Conservation (phyloP, 1,140 invertebrate genomes). For the Meteorus sp. region DNA sequence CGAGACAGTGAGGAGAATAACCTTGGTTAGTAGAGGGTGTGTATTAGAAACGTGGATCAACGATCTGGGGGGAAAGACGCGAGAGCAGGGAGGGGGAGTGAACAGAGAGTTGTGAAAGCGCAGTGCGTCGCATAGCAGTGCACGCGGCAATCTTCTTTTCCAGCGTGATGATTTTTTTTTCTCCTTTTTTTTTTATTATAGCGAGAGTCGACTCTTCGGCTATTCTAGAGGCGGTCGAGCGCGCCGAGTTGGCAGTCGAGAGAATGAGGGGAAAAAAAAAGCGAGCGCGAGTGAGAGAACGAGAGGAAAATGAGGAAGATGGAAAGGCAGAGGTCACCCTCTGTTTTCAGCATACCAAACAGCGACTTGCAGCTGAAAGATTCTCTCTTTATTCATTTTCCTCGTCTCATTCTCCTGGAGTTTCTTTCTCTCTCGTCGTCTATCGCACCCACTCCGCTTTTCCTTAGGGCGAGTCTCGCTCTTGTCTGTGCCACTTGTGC, state of each 20-base stretch:
- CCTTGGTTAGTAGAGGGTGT: constrained; percentile 19
- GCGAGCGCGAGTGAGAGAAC: neutral
- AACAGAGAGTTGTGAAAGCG: constrained; percentile 10
- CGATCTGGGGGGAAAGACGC: neutral
- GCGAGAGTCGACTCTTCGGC: constrained; percentile 17
- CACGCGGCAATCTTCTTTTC: constrained; percentile 1
- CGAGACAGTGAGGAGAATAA: constrained; percentile 6
- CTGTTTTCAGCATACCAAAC: constrained; percentile 16
- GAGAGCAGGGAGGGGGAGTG: neutral
- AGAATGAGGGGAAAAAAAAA: neutral
- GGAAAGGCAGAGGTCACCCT: constrained; percentile 7
- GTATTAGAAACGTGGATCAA: neutral
- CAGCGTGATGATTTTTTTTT: neutral
- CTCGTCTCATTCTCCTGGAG: neutral
- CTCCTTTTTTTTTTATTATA: constrained; percentile 7
- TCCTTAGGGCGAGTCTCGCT: neutral
- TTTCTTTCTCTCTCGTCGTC: neutral
- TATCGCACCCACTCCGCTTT: neutral
- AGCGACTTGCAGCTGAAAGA: constrained; percentile 12
- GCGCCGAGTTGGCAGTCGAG: constrained; percentile 8
- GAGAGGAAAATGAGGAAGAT: neutral
- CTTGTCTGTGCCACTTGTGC: constrained; percentile 18
- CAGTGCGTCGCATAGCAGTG: neutral
- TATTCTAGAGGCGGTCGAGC: constrained; percentile 18
- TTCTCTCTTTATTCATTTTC: neutral